Evolutionary conservation across 2,888 invertebrate species (phyloP), one percentile per base, ranked within the genome.

Genomic region (Podabrus alpinus): DNA sequence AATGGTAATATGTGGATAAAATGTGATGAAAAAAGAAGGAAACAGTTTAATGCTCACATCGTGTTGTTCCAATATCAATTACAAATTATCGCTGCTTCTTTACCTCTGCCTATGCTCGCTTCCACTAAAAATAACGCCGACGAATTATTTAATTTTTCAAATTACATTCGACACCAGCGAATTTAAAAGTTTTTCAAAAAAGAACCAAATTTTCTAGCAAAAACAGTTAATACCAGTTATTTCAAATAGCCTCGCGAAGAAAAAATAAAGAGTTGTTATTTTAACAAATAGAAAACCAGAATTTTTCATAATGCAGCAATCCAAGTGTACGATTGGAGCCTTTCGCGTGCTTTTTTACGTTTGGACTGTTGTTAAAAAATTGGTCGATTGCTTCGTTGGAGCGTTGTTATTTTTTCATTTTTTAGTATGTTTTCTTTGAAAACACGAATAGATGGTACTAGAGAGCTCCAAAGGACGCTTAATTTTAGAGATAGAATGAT

Each of bases 391-490:
- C 70, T 66, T 71, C 73, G 76, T 71, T 76, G 76, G 76, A 75
- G 77, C 77, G 82, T 83, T 86, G 85, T 86, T 86, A 85, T 86
- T 86, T 85, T 86, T 86, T 81, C 85, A 86, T 86, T 86, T 86
- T 86, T 86, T 85, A 84, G 84, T 80, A 81, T 85, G 85, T 85
- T 85, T 85, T 85, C 84, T 85, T 84, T 84, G 83, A 84, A 86
- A 86, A 85, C 85, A 85, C 83, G 80, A 81, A 81, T 82, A 82
- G 83, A 83, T 82, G 82, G 83, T 74, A 74, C 72, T 77, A 70
- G 72, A 72, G 72, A 69, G 62, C 62, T 66, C 69, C 64, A 15
- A 59, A 21, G 68, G 71, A 62, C 66, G 68, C 64, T 66, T 11
- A 64, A 62, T 70, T 67, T 76, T 64, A 59, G 25, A 70, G 62